phyloP scores from a whole-genome alignment of 2,888 invertebrate genomes.

The Strigamia transsilvanica region DNA sequence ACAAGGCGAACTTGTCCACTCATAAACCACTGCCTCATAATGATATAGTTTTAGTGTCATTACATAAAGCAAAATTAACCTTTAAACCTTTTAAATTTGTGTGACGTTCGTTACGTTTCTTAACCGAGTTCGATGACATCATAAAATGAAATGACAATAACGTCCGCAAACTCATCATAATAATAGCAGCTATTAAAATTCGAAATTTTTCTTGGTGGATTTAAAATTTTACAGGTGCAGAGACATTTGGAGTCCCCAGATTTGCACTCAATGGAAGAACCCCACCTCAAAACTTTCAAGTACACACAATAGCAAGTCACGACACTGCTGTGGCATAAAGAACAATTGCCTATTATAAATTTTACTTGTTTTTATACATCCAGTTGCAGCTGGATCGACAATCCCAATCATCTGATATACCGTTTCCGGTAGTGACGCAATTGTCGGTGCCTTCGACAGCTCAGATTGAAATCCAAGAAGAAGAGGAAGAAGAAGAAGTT shows the following conservation, averaged over 20 bases:
- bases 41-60: background rate
- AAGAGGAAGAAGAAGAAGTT: constrained; percentile 16
- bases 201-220: background rate
- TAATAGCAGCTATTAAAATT: background rate
- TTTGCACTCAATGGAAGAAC: constrained; percentile 32
- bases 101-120: background rate
- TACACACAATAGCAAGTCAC: background rate
- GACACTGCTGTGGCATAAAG: background rate
- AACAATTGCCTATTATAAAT: background rate
- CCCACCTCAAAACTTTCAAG: constrained; percentile 19
- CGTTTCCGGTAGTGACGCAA: constrained; percentile 53
- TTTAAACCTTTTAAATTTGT: background rate
- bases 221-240: constrained; percentile 20
- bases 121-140: constrained; percentile 17
- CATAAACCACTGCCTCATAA: background rate
- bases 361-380: background rate
- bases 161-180: background rate
- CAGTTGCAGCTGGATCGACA: background rate
- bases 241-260: background rate
- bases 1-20: background rate
- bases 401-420: constrained; percentile 10
- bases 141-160: constrained; percentile 23
- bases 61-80: background rate
- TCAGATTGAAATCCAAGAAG: background rate
- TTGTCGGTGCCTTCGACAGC: constrained; percentile 1